Evolutionary conservation across 2,888 invertebrate species (phyloP).

Genomic region (Druceiella hillmani): DNA sequence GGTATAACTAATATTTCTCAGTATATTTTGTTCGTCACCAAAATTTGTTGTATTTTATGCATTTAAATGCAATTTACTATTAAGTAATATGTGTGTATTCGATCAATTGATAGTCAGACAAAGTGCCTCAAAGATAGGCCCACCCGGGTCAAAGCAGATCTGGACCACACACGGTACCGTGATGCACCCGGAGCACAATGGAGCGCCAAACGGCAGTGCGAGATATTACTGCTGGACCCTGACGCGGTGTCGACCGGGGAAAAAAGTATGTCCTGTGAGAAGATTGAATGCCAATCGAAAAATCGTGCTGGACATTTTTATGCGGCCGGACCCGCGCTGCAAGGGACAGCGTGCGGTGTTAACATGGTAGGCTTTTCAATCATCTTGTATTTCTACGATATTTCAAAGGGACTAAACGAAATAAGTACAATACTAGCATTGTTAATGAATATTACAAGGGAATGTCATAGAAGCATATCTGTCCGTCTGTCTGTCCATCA

Average conservation of each 20-base stretch:
- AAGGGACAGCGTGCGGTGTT: conserved; percentile 68
- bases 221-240: conserved; percentile 59
- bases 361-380: conserved; percentile 48
- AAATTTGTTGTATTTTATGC: too few relatives aligned
- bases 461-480: too few relatives aligned
- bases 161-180: conserved; percentile 57
- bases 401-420: too few relatives aligned
- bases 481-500: too few relatives aligned
- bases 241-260: conserved; percentile 55
- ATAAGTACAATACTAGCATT: too few relatives aligned
- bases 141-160: conserved; percentile 39
- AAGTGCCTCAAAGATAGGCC: conserved; percentile 60
- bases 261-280: conserved; percentile 51
- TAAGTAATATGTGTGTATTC: too few relatives aligned
- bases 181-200: conserved; percentile 65
- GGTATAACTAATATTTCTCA: too few relatives aligned
- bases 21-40: too few relatives aligned
- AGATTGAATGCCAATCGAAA: conserved; percentile 66
- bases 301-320: conserved; percentile 70
- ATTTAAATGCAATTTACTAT: too few relatives aligned
- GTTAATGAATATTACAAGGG: too few relatives aligned
- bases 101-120: conserved; percentile 55
- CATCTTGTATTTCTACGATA: too few relatives aligned
- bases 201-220: conserved; percentile 68
- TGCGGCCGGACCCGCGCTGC: conserved; percentile 76